Conservation (phyloP, 2,797 vertebrate species). For the Sebastes iracundus region DNA sequence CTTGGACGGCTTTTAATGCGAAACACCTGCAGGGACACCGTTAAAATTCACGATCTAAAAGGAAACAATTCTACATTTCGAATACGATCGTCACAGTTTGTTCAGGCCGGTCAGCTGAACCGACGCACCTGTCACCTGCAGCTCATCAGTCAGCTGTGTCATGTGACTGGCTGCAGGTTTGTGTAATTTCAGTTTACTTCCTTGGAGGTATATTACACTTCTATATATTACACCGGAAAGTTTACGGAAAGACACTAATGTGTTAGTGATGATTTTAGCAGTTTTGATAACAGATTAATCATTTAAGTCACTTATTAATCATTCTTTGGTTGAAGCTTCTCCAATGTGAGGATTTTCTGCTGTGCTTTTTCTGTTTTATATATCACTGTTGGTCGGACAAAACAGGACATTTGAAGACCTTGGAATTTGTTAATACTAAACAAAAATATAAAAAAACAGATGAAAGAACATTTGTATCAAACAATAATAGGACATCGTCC, state of each 20-base stretch:
- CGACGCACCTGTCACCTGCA: too few relatives aligned
- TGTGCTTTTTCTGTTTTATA: neutral
- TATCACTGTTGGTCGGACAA: neutral
- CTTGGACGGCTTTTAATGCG: neutral
- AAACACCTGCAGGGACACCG: neutral
- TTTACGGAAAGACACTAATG: too few relatives aligned
- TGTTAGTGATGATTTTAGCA: neutral
- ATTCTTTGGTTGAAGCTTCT: neutral
- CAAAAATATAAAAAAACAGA: neutral
- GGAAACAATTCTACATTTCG: neutral
- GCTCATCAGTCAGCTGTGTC: neutral
- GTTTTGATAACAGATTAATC: neutral
- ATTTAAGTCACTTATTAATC: neutral
- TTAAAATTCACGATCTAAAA: neutral
- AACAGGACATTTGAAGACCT: neutral
- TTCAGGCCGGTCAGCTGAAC: neutral
- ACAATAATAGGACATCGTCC: neutral
- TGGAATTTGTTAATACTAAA: neutral
- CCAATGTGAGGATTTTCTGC: neutral
- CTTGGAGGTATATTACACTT: neutral
- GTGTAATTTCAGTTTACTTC: neutral
- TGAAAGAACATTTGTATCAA: neutral
- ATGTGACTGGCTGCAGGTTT: neutral
- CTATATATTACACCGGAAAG: too few relatives aligned
- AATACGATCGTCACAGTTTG: neutral